Percentiles rank a stretch among this genome's conserved stretches.
These are phyloP conservation scores for Caenorhabditis uteleia DNA, from an alignment of 2,888 invertebrate species.

Conservation along the genomic window DNA sequence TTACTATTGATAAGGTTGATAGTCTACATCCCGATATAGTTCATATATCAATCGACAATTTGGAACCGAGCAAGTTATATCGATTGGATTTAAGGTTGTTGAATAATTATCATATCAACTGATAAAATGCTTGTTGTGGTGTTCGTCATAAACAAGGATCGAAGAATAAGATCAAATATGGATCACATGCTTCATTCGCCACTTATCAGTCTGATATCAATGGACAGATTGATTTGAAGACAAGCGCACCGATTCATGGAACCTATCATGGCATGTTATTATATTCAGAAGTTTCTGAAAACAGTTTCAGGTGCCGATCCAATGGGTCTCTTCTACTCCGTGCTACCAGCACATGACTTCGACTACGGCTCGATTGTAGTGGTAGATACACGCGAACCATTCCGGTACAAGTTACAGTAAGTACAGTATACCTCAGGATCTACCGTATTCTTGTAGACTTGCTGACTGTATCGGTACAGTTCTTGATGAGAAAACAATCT, in stretches of 20 bases:
- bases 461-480: constrained; percentile 15
- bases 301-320: constrained; percentile 45
- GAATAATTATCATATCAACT: no score
- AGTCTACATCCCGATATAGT: constrained; percentile 44
- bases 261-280: constrained; percentile 40
- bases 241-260: constrained; percentile 34
- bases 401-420: constrained; percentile 38
- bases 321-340: constrained; percentile 48
- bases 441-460: constrained; percentile 7
- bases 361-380: constrained; percentile 41
- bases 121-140: constrained; percentile 25
- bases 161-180: no score
- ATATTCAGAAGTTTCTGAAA: no score
- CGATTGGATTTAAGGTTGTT: constrained; percentile 34
- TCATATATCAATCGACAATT: constrained; percentile 36
- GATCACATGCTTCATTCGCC: constrained; percentile 38
- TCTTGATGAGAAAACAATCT: constrained; percentile 14
- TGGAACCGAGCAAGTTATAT: constrained; percentile 26
- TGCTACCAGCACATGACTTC: constrained; percentile 38
- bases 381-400: constrained; percentile 46
- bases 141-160: no score
- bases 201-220: constrained; percentile 29
- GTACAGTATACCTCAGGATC: no score
- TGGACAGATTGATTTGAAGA: constrained; percentile 36
- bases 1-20: constrained; percentile 44